phyloP scores from a whole-genome alignment of 2,113 vertebrate species.

The Anolis sagrei region DNA sequence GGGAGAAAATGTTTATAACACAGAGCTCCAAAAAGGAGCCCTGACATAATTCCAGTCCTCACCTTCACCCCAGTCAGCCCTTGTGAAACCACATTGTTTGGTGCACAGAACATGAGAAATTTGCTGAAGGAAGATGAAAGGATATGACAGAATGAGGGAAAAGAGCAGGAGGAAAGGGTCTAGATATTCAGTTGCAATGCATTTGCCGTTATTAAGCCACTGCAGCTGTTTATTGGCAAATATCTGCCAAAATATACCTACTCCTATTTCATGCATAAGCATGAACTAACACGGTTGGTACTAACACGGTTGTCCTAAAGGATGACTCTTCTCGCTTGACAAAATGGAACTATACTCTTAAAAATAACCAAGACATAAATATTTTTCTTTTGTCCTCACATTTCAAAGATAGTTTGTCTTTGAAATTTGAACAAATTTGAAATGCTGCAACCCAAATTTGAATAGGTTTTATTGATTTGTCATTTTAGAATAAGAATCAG shows the following conservation, averaged over 20 bases:
- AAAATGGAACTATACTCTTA: conserved; percentile 7
- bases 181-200: conserved; percentile 13
- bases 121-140: conserved; percentile 8
- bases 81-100: conserved; percentile 30
- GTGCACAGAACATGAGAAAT: not conserved
- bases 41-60: conserved; percentile 2
- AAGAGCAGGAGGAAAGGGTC: not conserved
- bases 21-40: not conserved
- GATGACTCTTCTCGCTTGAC: not conserved
- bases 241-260: conserved; percentile 17
- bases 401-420: not conserved
- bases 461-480: not conserved
- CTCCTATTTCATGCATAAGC: not conserved
- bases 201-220: conserved; percentile 20
- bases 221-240: conserved; percentile 29
- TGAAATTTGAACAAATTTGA: not conserved
- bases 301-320: not conserved
- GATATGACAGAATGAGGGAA: not conserved
- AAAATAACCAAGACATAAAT: not conserved
- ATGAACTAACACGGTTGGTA: not conserved
- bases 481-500: not conserved
- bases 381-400: not conserved
- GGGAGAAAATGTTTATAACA: not conserved
- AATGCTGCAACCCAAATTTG: not conserved
- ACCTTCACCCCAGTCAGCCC: not conserved